Evolutionary conservation across 2,888 invertebrate species (phyloP).

Genomic region (Seira ritae): DNA sequence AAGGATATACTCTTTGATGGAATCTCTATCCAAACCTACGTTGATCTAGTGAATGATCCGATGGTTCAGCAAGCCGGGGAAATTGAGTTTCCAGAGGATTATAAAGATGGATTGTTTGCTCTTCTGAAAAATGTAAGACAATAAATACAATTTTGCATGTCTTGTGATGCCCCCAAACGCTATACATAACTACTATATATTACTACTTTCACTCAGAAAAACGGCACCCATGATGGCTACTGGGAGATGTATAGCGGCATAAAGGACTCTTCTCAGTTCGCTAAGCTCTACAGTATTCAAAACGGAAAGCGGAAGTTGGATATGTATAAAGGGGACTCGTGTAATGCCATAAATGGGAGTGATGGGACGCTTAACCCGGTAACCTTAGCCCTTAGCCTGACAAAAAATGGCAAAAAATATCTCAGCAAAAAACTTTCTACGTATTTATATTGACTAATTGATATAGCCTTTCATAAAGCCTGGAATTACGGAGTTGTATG

Average conservation of each 20-base stretch:
- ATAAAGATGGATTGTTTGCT: slow-evolving; percentile 65
- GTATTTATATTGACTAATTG: no score
- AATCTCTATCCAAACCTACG: slow-evolving; percentile 57
- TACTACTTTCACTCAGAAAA: slow-evolving; percentile 49
- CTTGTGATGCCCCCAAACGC: slow-evolving; percentile 16
- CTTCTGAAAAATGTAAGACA: slow-evolving; percentile 58
- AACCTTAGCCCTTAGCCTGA: no score
- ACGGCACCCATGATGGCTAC: slow-evolving; percentile 57
- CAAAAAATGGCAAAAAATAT: no score
- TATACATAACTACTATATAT: neutral
- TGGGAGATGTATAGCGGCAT: slow-evolving; percentile 55
- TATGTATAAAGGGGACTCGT: slow-evolving; percentile 47
- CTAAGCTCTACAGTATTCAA: slow-evolving; percentile 43
- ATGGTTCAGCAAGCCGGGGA: slow-evolving; percentile 58
- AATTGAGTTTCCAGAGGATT: slow-evolving; percentile 57
- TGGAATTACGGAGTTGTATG: slow-evolving; percentile 48
- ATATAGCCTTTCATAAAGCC: slow-evolving; percentile 56
- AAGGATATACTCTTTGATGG: slow-evolving; percentile 66
- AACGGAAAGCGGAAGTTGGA: slow-evolving; percentile 44
- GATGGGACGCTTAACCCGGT: slow-evolving; percentile 55
- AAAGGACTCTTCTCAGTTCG: slow-evolving; percentile 41
- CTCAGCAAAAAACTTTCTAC: no score
- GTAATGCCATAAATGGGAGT: slow-evolving; percentile 52
- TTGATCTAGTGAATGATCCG: slow-evolving; percentile 62
- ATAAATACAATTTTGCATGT: neutral